These are phyloP conservation scores for Emesis furor DNA, from an alignment of 2,888 invertebrate species.

Conservation along the genomic window DNA sequence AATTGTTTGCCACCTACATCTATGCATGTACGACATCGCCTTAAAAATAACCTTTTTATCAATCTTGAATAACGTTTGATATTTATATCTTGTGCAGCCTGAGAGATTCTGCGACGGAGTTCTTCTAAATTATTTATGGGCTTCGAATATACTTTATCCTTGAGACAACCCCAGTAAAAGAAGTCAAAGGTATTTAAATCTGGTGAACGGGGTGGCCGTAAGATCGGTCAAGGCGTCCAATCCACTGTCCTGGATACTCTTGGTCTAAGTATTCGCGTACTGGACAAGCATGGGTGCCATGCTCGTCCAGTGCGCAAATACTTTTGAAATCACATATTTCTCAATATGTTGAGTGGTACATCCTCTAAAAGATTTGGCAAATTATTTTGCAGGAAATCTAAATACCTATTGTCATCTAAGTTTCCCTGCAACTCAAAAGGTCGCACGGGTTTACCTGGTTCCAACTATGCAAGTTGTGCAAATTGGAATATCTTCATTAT, in stretches of 20 bases:
- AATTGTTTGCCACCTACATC: too few species aligned
- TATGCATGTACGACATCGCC: too few species aligned
- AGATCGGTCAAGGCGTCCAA: not conserved
- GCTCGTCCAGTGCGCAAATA: not conserved
- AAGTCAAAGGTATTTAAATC: constrained; percentile 4
- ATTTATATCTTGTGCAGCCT: constrained; percentile 2
- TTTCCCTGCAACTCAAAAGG: too few species aligned
- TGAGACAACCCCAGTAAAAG: constrained; percentile 2
- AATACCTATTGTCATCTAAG: too few species aligned
- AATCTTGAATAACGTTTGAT: too few species aligned
- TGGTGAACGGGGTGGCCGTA: constrained; percentile 9
- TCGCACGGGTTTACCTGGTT: too few species aligned
- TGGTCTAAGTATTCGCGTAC: constrained; percentile 12
- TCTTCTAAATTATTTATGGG: constrained; percentile 14
- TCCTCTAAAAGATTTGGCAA: not conserved
- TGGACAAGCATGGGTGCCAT: not conserved
- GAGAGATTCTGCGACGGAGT: not conserved
- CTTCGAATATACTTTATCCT: constrained; percentile 4
- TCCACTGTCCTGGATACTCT: constrained; percentile 6
- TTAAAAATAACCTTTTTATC: too few species aligned
- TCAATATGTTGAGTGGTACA: not conserved
- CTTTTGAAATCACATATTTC: constrained; percentile 1
- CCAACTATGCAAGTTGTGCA: too few species aligned
- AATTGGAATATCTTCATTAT: too few species aligned
- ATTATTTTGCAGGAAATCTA: too few species aligned